Evolutionary conservation across 1,140 invertebrate genomes (phyloP), one percentile per base, ranked within the genome.

Genomic region (Papilio xuthus): DNA sequence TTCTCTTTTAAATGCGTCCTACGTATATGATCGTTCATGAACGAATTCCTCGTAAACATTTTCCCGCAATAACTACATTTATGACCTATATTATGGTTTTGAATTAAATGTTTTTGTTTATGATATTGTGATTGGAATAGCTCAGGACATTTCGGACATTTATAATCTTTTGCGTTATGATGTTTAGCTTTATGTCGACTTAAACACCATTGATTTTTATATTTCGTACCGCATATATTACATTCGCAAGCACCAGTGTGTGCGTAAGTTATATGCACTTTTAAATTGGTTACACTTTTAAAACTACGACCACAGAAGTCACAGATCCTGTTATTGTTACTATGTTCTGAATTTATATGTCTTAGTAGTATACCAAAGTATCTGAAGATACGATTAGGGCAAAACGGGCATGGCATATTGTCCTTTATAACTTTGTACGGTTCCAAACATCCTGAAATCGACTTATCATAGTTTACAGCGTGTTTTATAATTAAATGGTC

Each of bases 1-100:
- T 92, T 93, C 77, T 93, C 92, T 50, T 93, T 93, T 78, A 93
- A 86, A 88, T 93, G 92, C 8, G 88, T 91, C 28, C 92, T 73
- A 10, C 91, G 78, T 15, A 92, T 86, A 20, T 94, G 92, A 28
- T 92, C 87, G 26, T 89, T 89, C 90, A 93, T 91, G 44, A 92
- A 92, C 0, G 90, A 92, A 74, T 93, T 92, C 20, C 89, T 88
- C 0, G 92, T 94, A 67, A 94, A 94, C 90, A 93, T 91, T 71
- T 87, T 89, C 0, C 81, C 87, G 71, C 92, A 94, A 53, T 92
- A 89, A 4, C 20, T 81, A 37, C 92, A 94, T 42, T 91, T 92
- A 72, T 92, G 90, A 0, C 91, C 91, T 0, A 89, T 87, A 77
- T 90, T 83, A 80, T 94, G 92, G 0, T 83, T 86, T 80, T 89